phyloP scores from a whole-genome alignment of 2,113 vertebrate species.

The Solea solea region DNA sequence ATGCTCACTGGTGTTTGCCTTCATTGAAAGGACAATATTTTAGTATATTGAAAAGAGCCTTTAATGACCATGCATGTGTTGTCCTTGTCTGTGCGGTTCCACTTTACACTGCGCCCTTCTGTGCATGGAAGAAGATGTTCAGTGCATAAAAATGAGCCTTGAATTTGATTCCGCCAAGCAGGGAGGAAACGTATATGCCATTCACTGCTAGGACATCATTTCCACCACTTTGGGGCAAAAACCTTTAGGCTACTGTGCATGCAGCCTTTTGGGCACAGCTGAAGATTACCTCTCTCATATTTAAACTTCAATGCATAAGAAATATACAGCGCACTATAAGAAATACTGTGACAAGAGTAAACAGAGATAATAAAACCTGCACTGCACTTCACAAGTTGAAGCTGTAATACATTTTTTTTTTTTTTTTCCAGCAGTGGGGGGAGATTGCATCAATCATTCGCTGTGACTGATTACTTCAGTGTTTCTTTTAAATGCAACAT shows the following conservation, averaged over 20 bases:
- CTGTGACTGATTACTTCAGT: constrained; percentile 8
- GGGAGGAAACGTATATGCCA: constrained; percentile 32
- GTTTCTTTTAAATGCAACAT: background rate
- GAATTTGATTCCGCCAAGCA: constrained; percentile 29
- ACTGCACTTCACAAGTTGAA: background rate
- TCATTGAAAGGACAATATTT: constrained; percentile 40
- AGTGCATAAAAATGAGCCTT: constrained; percentile 36
- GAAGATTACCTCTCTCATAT: constrained; percentile 2
- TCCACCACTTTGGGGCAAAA: constrained; percentile 38
- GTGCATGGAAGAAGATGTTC: constrained; percentile 37
- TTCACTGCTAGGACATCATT: constrained; percentile 47
- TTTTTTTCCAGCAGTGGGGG: background rate
- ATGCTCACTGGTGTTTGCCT: constrained; percentile 1
- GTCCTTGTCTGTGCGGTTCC: constrained; percentile 39
- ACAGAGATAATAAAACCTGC: constrained; percentile 1
- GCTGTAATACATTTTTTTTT: constrained; percentile 4
- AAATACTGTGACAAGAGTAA: constrained; percentile 11
- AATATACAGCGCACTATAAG: background rate
- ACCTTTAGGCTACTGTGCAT: constrained; percentile 20
- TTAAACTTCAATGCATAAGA: background rate
- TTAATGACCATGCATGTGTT: constrained; percentile 49
- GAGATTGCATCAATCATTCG: constrained; percentile 10
- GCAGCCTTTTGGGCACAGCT: background rate
- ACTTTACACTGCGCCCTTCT: constrained; percentile 30
- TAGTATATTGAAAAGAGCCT: constrained; percentile 36